Base-by-base conservation (phyloP, 1,140 invertebrate genomes). In the Rhynchophorus ferrugineus region DNA sequence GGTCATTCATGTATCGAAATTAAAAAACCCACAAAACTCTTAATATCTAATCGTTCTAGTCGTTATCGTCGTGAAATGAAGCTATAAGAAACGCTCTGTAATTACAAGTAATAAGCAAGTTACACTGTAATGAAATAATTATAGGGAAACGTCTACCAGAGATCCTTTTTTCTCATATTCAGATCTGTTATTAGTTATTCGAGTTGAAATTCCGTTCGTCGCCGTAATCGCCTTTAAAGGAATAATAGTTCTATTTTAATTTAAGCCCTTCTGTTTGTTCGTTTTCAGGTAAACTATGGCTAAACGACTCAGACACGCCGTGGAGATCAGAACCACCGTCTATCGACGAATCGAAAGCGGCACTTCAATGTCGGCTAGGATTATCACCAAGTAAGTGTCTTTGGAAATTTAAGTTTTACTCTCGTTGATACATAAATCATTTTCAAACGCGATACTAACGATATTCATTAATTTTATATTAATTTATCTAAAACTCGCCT, bases 221-320 rank as follows among this genome's bases (percentile, higher is more conserved):
- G n/a, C n/a, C 11, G 24, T 29, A 29, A 29, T 29, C 24, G 5
- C 24, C 11, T 29, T 11, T 29, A 5, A 6, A 29, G 5, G 11
- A 29, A 6, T 5, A 5, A 29, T 29, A 11, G 24, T 6, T 29
- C 24, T 29, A 29, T 29, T 29, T 29, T 6, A 29, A 29, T 29
- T 11, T 6, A 29, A 5, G 11, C 11, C 11, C 5, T 29, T 29
- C 24, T 39, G 39, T 56, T 45, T 45, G 35, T 41, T 58, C 50
- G 57, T 63, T 68, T 66, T 16, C 64, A 72, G 71, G 68, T 49
- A 71, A 71, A 64, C 60, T 71, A 60, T 72, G 71, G 71, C 36
- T 71, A 47, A 71, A 66, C 44, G 68, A 69, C 37, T 59, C 66
- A 14, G 69, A 71, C 38, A 67, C 70, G 54, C 58, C 64, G 22